Percentiles rank a stretch among this genome's conserved stretches.
phyloP scores from a whole-genome alignment of 2,113 vertebrate species.

The Centrocercus urophasianus region DNA sequence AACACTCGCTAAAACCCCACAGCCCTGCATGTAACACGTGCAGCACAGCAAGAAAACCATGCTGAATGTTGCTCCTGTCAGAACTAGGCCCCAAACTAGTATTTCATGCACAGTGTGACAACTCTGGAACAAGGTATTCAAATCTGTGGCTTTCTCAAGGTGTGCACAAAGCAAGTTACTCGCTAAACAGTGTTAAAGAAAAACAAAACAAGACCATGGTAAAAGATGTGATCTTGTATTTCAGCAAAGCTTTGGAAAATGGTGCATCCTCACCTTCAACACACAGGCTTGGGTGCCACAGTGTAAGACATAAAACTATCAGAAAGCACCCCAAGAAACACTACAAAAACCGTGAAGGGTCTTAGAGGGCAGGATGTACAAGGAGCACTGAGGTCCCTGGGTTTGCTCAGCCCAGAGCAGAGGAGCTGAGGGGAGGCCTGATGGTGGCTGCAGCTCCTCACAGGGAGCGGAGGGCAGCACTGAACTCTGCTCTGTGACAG shows the following conservation, averaged over 20 bases:
- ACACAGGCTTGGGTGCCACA: not conserved
- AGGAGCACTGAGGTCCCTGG: not conserved
- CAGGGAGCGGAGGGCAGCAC: not conserved
- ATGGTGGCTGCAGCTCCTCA: not conserved
- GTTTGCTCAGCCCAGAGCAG: not conserved
- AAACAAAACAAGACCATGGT: not conserved
- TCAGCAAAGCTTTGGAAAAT: not conserved
- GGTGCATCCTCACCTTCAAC: not conserved
- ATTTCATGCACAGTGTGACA: not conserved
- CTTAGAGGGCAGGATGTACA: not conserved
- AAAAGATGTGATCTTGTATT: not conserved
- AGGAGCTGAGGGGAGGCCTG: not conserved
- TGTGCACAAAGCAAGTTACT: not conserved
- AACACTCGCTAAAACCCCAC: fast-evolving
- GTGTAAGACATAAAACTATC: not conserved
- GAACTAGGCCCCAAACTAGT: not conserved
- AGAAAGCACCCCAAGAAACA: not conserved
- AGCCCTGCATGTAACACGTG: fast-evolving
- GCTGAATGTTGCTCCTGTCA: not conserved
- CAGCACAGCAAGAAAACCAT: fast-evolving
- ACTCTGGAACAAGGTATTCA: not conserved
- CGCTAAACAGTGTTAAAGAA: not conserved
- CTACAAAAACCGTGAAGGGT: not conserved
- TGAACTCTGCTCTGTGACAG: not conserved
- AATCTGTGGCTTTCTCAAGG: not conserved